Evolutionary conservation across 1,140 invertebrate species (phyloP), one percentile per base, ranked within the genome.

Genomic region (Chlorops oryzae): DNA sequence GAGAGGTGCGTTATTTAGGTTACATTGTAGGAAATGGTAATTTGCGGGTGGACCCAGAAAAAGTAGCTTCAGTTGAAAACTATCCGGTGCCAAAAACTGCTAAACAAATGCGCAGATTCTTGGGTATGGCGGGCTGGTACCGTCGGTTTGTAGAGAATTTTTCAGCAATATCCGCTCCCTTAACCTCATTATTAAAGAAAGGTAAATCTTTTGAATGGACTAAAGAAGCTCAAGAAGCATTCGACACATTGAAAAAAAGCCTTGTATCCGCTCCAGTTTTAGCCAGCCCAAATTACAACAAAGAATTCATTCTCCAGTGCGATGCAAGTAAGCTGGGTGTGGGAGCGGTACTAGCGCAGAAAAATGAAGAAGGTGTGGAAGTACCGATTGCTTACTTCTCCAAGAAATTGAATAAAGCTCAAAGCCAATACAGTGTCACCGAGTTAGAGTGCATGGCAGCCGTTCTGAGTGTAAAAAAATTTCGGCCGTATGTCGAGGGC

Each of bases 401-500:
- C n/a, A n/a, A n/a, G n/a, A n/a, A n/a, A n/a, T n/a, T n/a, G n/a
- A n/a, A n/a, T n/a, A n/a, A n/a, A n/a, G n/a, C n/a, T n/a, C n/a
- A n/a, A n/a, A n/a, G n/a, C n/a, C n/a, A n/a, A n/a, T n/a, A n/a
- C n/a, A n/a, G n/a, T n/a, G n/a, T n/a, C n/a, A n/a, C n/a, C n/a
- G n/a, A n/a, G n/a, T n/a, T n/a, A n/a, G n/a, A n/a, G n/a, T n/a
- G n/a, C n/a, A n/a, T n/a, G n/a, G n/a, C n/a, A n/a, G n/a, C n/a
- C n/a, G n/a, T n/a, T n/a, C n/a, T 59, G 44, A 69, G 61, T 7
- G 58, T 73, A 23, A 56, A 73, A 49, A 70, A 74, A 40, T 77
- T 76, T 51, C 52, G 68, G 32, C 54, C 61, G 5, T 78, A 74
- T 54, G 21, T 77, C 3, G 62, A 70, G 42, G 72, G 65, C 3